phyloP scores from a whole-genome alignment of 2,797 vertebrate genomes.

The Microhierax caerulescens region DNA sequence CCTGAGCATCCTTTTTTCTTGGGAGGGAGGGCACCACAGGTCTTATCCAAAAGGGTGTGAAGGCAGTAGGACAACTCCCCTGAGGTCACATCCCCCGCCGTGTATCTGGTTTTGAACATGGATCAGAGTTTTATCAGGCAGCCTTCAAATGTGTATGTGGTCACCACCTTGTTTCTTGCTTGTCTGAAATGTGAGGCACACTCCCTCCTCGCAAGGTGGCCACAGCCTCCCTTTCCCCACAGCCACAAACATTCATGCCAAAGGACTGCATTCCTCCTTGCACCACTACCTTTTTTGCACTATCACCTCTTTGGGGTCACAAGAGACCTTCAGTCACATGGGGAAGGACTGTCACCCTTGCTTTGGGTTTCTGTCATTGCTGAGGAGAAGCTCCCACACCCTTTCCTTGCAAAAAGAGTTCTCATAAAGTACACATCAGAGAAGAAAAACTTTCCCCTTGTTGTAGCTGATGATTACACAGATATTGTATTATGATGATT shows the following conservation, averaged over 20 bases:
- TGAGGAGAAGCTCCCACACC: not conserved
- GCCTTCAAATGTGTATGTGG: not conserved
- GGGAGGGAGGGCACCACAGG: not conserved
- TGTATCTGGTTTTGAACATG: not conserved
- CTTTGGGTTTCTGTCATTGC: not conserved
- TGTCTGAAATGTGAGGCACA: not conserved
- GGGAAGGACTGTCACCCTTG: not conserved
- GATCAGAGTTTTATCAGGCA: not conserved
- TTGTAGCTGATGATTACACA: not conserved
- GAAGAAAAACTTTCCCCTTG: not conserved
- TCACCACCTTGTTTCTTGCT: not conserved
- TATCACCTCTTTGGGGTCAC: not conserved
- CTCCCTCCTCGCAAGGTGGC: not conserved
- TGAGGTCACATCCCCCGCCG: not conserved
- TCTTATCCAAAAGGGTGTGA: not conserved
- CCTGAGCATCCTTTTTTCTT: not conserved
- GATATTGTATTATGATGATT: not conserved
- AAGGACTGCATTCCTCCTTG: not conserved
- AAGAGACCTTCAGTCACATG: not conserved
- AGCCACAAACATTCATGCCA: not conserved
- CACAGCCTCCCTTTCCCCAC: not conserved
- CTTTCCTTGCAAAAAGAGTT: not conserved
- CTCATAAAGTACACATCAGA: not conserved
- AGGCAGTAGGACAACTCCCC: not conserved
- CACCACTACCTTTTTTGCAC: not conserved